Conservation (phyloP, 1,140 invertebrate genomes). For the Drosophila melanica region DNA sequence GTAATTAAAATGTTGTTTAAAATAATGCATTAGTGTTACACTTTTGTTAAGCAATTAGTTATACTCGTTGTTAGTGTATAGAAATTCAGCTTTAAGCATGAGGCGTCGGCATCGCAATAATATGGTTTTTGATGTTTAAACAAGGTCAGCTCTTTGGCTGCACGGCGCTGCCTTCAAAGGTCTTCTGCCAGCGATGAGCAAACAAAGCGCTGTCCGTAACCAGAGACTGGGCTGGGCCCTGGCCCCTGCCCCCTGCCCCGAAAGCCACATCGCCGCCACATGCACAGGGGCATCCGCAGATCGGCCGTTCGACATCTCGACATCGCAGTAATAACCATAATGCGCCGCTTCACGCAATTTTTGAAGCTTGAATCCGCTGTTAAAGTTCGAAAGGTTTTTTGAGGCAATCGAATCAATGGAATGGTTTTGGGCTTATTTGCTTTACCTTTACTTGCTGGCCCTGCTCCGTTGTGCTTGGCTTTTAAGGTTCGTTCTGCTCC, state of each 20-base stretch:
- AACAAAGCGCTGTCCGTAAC: slow-evolving; percentile 57
- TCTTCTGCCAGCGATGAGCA: slow-evolving; percentile 43
- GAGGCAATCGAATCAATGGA: slow-evolving; percentile 54
- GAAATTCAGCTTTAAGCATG: slow-evolving; percentile 30
- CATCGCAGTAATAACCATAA: slow-evolving; percentile 59
- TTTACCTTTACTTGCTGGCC: slow-evolving; percentile 24
- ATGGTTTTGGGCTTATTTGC: slow-evolving; percentile 51
- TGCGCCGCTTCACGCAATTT: slow-evolving; percentile 72
- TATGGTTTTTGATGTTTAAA: slow-evolving; percentile 74
- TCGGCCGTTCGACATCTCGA: slow-evolving; percentile 3
- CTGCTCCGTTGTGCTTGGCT: slow-evolving; percentile 25
- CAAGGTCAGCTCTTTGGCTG: slow-evolving; percentile 58
- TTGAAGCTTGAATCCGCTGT: slow-evolving; percentile 42
- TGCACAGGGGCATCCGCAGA: too few species aligned
- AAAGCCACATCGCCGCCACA: neutral
- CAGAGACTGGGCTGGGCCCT: slow-evolving; percentile 22
- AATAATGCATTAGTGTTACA: too few species aligned
- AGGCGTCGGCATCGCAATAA: slow-evolving; percentile 69
- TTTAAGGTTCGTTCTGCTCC: slow-evolving; percentile 49
- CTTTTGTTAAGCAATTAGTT: neutral
- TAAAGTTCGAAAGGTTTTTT: slow-evolving; percentile 71
- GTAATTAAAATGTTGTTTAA: too few species aligned
- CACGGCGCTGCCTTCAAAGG: slow-evolving; percentile 43
- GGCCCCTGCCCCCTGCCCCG: neutral
- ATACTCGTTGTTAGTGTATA: neutral